Conservation (phyloP, 1,140 invertebrate species). For the Sweltsa coloradensis region DNA sequence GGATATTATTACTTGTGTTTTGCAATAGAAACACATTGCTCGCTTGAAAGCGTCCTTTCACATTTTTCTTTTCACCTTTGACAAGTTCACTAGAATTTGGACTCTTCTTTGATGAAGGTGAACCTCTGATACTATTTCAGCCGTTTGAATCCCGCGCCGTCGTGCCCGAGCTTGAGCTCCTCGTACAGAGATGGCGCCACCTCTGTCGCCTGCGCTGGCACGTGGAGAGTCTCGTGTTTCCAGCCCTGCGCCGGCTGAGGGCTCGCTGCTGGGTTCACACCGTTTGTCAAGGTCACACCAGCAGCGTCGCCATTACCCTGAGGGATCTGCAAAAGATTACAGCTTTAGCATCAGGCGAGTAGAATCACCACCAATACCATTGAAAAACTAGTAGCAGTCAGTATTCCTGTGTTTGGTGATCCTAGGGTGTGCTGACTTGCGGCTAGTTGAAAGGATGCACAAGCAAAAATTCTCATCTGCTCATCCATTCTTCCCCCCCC, state of each 20-base stretch:
- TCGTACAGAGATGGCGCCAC: conserved; percentile 63
- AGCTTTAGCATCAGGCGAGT: too few relatives aligned
- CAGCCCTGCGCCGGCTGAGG: conserved; percentile 22
- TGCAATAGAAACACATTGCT: too few relatives aligned
- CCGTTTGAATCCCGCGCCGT: conserved; percentile 64
- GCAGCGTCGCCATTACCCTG: conserved; percentile 10
- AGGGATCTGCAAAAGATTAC: conserved; percentile 11
- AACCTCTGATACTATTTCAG: conserved; percentile 34
- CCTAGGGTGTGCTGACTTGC: too few relatives aligned
- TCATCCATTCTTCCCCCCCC: too few relatives aligned
- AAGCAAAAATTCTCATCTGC: too few relatives aligned
- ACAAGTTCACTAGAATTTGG: conserved; percentile 7
- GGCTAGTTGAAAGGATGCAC: too few relatives aligned
- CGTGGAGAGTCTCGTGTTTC: conserved; percentile 37
- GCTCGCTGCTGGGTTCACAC: conserved; percentile 24
- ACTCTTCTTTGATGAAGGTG: conserved; percentile 4
- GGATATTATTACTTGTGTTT: too few relatives aligned
- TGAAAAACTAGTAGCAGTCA: too few relatives aligned
- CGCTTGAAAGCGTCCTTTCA: too few relatives aligned
- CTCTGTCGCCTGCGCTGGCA: conserved; percentile 37
- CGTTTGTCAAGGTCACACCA: conserved; percentile 24
- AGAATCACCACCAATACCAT: too few relatives aligned
- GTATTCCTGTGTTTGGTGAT: too few relatives aligned
- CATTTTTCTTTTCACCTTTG: too few relatives aligned
- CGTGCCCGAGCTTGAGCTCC: conserved; percentile 63